These are phyloP conservation scores for Lasioglossum albipes DNA, from an alignment of 1,140 invertebrate genomes.

Conservation along the genomic window DNA sequence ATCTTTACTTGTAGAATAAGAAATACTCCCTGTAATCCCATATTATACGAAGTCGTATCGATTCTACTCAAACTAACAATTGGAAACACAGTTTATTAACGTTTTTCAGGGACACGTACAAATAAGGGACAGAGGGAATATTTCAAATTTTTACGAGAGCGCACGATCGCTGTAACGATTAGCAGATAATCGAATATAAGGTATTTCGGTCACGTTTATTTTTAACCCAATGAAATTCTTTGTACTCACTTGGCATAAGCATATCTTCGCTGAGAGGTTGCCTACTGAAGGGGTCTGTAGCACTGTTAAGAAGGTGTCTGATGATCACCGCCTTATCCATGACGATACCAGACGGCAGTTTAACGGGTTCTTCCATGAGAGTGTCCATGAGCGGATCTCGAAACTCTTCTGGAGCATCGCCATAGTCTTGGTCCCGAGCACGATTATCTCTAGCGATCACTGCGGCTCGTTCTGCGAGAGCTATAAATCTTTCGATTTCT, in stretches of 20 bases:
- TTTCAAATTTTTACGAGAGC: too few relatives aligned
- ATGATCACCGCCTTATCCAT: conserved; percentile 98
- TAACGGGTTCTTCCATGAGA: conserved; percentile 97
- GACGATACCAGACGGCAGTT: conserved; percentile 94
- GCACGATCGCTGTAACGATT: background rate
- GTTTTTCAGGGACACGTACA: background rate
- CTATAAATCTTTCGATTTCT: conserved; percentile 91
- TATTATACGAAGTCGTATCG: too few relatives aligned
- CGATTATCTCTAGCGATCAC: conserved; percentile 91
- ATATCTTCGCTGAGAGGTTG: conserved; percentile 95
- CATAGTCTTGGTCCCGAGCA: conserved; percentile 93
- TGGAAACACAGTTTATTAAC: too few relatives aligned
- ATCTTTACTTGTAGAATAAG: too few relatives aligned
- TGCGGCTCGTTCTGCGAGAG: conserved; percentile 89
- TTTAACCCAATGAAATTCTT: background rate
- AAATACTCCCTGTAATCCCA: too few relatives aligned
- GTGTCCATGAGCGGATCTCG: conserved; percentile 98
- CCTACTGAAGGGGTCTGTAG: conserved; percentile 98
- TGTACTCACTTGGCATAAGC: conserved; percentile 85
- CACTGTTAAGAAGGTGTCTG: conserved; percentile 96
- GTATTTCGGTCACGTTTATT: background rate
- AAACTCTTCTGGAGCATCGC: conserved; percentile 98
- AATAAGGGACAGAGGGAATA: too few relatives aligned
- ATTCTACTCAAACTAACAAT: too few relatives aligned
- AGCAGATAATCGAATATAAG: background rate